Percentiles rank a stretch among this genome's conserved stretches.
These are phyloP conservation scores for Metopolophium dirhodum DNA, from an alignment of 1,140 invertebrate genomes.

Conservation along the genomic window DNA sequence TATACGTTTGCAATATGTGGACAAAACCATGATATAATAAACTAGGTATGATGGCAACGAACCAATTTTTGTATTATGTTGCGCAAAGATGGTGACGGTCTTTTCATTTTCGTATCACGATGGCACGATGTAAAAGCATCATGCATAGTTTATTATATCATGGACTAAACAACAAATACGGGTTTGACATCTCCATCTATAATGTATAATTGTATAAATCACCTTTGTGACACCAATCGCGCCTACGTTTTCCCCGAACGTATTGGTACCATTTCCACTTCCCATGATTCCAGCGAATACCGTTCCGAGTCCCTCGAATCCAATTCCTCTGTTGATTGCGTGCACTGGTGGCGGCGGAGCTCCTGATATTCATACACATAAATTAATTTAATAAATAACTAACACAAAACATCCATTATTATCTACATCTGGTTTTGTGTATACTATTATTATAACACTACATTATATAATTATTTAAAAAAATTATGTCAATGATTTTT, in stretches of 20 bases:
- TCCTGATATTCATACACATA: conserved; percentile 63
- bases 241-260: conserved; percentile 88
- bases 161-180: neutral
- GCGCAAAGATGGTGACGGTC: too few relatives aligned
- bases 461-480: too few relatives aligned
- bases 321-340: conserved; percentile 86
- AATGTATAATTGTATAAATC: neutral
- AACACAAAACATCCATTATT: too few relatives aligned
- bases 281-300: conserved; percentile 83
- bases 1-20: neutral
- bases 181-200: neutral
- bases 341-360: conserved; percentile 82
- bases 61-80: too few relatives aligned
- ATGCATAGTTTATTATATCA: too few relatives aligned
- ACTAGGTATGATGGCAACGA: too few relatives aligned
- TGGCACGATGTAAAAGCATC: too few relatives aligned
- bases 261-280: conserved; percentile 85
- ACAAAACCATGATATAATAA: too few relatives aligned
- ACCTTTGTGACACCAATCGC: conserved; percentile 80
- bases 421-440: too few relatives aligned
- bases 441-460: too few relatives aligned
- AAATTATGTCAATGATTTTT: too few relatives aligned
- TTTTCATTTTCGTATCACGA: too few relatives aligned
- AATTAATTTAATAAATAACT: neutral
- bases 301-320: conserved; percentile 82